Percentiles rank a stretch among this genome's conserved stretches.
phyloP scores from a whole-genome alignment of 2,888 invertebrate species.

The Leistus spinibarbis region DNA sequence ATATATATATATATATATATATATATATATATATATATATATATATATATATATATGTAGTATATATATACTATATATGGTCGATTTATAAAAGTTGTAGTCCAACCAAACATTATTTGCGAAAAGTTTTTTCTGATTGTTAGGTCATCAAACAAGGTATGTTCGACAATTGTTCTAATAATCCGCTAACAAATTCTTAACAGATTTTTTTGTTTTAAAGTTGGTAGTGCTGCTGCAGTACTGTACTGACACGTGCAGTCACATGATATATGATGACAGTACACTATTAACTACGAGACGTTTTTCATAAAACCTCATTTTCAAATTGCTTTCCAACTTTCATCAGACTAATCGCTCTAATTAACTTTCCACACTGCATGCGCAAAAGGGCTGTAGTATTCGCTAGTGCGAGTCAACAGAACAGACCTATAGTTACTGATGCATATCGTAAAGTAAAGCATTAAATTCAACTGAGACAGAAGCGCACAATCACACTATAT shows the following conservation, averaged over 20 bases:
- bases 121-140: background rate
- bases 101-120: background rate
- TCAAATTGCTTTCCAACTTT: background rate
- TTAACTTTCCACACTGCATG: too few species aligned
- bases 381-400: too few species aligned
- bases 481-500: too few species aligned
- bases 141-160: background rate
- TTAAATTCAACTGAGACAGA: too few species aligned
- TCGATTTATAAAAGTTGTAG: background rate
- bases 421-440: too few species aligned
- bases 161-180: background rate
- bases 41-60: background rate
- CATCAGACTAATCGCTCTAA: background rate
- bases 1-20: too few species aligned
- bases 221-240: background rate
- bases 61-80: background rate
- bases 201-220: background rate
- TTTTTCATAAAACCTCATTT: too few species aligned
- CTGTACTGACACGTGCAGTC: background rate
- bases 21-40: too few species aligned
- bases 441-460: too few species aligned
- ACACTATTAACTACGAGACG: background rate
- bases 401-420: too few species aligned
- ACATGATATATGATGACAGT: background rate
- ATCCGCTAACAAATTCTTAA: slow-evolving; percentile 23